Evolutionary conservation across 2,113 vertebrate genomes (phyloP).

Genomic region (Aix galericulata): DNA sequence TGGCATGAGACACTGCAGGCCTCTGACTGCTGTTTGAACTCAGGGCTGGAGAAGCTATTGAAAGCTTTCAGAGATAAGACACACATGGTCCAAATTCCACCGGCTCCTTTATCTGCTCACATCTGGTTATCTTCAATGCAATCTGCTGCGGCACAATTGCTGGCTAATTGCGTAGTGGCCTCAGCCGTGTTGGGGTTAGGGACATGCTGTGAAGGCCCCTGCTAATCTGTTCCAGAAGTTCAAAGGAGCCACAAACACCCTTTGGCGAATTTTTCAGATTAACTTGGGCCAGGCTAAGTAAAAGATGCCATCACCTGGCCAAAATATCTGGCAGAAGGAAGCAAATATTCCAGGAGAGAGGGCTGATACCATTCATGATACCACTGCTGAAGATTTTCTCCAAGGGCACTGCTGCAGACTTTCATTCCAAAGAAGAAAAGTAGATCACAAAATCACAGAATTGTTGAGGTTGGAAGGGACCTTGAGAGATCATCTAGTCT

Average conservation of each 20-base stretch:
- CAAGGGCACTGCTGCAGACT: not conserved
- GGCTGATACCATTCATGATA: not conserved
- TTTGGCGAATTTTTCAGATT: not conserved
- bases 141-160: not conserved
- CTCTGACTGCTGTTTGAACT: slow-evolving; percentile 10
- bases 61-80: slow-evolving; percentile 15
- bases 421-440: not conserved
- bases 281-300: not conserved
- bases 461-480: too few relatives aligned
- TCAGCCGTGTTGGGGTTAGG: not conserved
- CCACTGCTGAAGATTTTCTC: not conserved
- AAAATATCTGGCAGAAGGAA: not conserved
- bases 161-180: not conserved
- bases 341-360: not conserved
- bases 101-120: not conserved
- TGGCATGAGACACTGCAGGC: not conserved
- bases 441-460: too few relatives aligned
- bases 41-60: not conserved
- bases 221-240: slow-evolving; percentile 1
- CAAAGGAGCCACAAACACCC: not conserved
- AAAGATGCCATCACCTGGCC: not conserved
- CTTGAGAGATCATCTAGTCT: too few relatives aligned
- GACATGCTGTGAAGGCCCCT: not conserved
- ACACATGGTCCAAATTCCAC: not conserved
- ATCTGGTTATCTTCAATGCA: slow-evolving; percentile 36